Conservation (phyloP, 2,797 vertebrate genomes). For the Lacerta bilineata region DNA sequence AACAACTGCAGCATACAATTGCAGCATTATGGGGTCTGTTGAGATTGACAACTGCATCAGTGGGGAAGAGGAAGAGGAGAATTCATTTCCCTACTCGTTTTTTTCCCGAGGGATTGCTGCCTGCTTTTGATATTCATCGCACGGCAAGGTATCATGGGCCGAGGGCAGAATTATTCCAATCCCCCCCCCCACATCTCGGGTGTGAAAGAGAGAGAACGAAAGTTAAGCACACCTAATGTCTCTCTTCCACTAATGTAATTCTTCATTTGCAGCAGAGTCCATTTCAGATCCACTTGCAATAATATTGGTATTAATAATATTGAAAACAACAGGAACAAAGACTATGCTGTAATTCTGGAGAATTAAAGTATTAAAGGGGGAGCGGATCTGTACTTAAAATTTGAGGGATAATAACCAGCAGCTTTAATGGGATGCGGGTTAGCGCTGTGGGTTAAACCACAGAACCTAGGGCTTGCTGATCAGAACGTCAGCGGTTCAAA, state of each 20-base stretch:
- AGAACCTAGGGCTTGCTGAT: too few species aligned
- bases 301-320: background rate
- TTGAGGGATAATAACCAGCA: background rate
- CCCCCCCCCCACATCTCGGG: background rate
- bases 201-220: background rate
- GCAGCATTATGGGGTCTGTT: background rate
- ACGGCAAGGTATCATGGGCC: background rate
- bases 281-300: background rate
- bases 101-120: background rate
- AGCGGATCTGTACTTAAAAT: background rate
- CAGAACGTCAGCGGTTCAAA: too few species aligned
- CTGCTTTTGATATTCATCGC: background rate
- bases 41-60: slow-evolving; percentile 5
- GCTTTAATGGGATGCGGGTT: too few species aligned
- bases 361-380: background rate
- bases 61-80: background rate
- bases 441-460: too few species aligned
- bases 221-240: background rate
- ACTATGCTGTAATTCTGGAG: background rate
- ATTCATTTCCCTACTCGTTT: background rate
- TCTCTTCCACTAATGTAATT: background rate
- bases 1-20: background rate
- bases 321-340: background rate
- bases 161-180: background rate
- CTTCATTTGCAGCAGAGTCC: background rate